Percentiles rank a stretch among this genome's conserved stretches.
Conservation (phyloP, 2,888 invertebrate species). For the Agonopterix arenella region DNA sequence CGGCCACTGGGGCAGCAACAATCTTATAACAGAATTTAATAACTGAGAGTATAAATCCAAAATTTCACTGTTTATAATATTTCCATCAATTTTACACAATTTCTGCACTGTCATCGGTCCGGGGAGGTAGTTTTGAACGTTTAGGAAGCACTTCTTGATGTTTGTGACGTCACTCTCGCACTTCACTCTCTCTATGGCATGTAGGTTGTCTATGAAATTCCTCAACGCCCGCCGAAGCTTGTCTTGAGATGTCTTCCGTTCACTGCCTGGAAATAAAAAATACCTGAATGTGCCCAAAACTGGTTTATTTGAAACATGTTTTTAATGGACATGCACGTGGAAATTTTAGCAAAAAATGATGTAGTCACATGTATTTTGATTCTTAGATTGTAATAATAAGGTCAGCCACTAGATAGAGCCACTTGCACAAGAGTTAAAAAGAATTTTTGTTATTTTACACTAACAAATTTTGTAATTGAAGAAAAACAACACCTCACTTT, state of each 20-base stretch:
- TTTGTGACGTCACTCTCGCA: conserved; percentile 37
- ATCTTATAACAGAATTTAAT: conserved; percentile 61
- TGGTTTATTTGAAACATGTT: conserved; percentile 23
- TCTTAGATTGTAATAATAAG: background rate
- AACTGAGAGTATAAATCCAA: conserved; percentile 66
- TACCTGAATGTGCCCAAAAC: conserved; percentile 70
- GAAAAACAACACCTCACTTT: too few relatives aligned
- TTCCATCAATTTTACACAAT: conserved; percentile 70
- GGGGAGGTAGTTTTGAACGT: conserved; percentile 47
- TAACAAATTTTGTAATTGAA: too few relatives aligned
- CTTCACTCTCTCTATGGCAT: conserved; percentile 36
- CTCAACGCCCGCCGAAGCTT: conserved; percentile 28
- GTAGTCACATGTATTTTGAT: conserved; percentile 31
- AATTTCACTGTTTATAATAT: conserved; percentile 36
- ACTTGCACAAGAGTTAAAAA: too few relatives aligned
- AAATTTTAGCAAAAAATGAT: background rate
- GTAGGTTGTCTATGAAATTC: conserved; percentile 42
- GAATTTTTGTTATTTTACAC: too few relatives aligned
- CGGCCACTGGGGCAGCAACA: conserved; percentile 79
- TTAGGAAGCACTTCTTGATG: conserved; percentile 24
- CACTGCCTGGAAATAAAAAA: conserved; percentile 54
- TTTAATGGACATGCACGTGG: background rate
- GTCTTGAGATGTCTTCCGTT: conserved; percentile 14
- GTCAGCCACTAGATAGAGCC: too few relatives aligned
- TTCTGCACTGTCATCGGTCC: conserved; percentile 82